Conservation (phyloP, 1,140 invertebrate species). For the Rhagoletis zephyria region DNA sequence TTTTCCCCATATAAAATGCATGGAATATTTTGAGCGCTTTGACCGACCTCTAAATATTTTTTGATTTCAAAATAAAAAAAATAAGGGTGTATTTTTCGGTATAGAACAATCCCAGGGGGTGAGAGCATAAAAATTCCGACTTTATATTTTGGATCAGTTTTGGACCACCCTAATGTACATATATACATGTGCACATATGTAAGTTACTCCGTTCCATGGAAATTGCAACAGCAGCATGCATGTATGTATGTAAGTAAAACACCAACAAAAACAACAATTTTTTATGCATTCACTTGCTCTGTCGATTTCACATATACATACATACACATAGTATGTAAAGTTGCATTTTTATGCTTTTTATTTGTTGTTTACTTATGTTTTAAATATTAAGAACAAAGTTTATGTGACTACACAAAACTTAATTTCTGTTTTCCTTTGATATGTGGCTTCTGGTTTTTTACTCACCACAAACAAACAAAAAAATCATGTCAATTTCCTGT, state of each 20-base stretch:
- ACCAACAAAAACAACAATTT: not conserved
- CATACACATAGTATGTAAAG: not conserved
- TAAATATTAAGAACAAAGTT: not conserved
- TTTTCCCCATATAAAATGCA: too few relatives aligned
- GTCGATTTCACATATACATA: not conserved
- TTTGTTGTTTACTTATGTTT: not conserved
- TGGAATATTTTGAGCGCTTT: too few relatives aligned
- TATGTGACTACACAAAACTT: not conserved
- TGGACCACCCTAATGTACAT: too few relatives aligned
- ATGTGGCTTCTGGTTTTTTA: slow-evolving; percentile 14
- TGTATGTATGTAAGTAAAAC: not conserved
- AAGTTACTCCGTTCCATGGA: not conserved
- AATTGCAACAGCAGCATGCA: not conserved
- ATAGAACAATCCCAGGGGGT: too few relatives aligned
- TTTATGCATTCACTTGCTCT: not conserved
- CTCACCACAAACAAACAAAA: not conserved
- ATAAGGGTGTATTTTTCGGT: too few relatives aligned
- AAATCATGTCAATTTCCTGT: slow-evolving; percentile 34
- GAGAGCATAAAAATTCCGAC: too few relatives aligned
- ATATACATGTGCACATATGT: too few relatives aligned
- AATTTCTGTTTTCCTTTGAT: not conserved
- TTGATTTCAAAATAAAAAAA: too few relatives aligned
- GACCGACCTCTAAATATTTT: too few relatives aligned
- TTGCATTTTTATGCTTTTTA: not conserved
- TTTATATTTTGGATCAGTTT: too few relatives aligned